Conservation (phyloP, 1,140 invertebrate genomes). For the Caenorhabditis latens region DNA sequence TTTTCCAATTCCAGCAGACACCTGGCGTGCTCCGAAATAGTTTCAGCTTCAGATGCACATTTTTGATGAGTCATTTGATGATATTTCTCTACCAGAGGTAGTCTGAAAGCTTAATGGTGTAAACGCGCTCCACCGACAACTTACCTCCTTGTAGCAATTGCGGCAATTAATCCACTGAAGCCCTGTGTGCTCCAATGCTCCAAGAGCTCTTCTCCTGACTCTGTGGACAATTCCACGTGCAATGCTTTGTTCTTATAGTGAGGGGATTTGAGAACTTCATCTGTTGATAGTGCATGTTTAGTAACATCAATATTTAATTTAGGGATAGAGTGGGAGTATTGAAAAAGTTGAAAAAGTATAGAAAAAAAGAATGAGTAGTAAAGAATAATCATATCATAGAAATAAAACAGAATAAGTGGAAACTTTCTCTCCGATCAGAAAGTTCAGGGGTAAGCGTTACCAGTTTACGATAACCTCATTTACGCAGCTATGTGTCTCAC, state of each 20-base stretch:
- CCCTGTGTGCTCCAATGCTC: conserved; percentile 62
- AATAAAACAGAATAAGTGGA: background rate
- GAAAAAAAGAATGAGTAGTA: background rate
- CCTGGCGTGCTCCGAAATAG: conserved; percentile 58
- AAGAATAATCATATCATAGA: background rate
- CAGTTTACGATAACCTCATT: conserved; percentile 27
- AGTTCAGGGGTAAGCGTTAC: background rate
- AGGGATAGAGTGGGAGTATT: background rate
- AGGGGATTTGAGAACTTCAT: background rate
- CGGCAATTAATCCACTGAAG: conserved; percentile 58
- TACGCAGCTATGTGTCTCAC: background rate
- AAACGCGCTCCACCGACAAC: background rate
- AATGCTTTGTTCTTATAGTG: conserved; percentile 40
- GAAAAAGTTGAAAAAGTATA: background rate
- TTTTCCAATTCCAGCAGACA: conserved; percentile 33
- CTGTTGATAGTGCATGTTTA: background rate
- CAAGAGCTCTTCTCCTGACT: conserved; percentile 48
- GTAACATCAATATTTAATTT: conserved; percentile 33
- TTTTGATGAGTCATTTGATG: conserved; percentile 32
- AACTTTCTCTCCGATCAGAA: background rate
- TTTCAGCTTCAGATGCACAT: conserved; percentile 59
- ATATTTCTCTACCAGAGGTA: conserved; percentile 17
- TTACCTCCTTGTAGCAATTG: conserved; percentile 58
- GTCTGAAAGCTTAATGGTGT: conserved; percentile 18
- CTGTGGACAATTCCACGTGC: conserved; percentile 29